Evolutionary conservation across 2,797 vertebrate species (phyloP).

Genomic region (Catostomus latipinnis): DNA sequence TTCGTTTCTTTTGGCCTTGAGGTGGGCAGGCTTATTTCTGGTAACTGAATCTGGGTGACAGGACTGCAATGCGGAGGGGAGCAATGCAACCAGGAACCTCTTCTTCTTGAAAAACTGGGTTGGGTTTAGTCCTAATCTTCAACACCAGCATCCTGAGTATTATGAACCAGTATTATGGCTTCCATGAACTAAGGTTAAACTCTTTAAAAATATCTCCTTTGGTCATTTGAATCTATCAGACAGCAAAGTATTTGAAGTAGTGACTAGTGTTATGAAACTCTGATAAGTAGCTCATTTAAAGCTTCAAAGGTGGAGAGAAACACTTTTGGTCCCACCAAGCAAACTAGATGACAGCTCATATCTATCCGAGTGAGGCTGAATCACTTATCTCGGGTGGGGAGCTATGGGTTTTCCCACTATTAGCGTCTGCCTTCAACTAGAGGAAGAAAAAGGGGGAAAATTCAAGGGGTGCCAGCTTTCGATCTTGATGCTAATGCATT

Average conservation of each 20-base stretch:
- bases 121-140: slow-evolving; percentile 33
- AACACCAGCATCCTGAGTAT: neutral
- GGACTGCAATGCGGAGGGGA: slow-evolving; percentile 29
- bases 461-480: neutral
- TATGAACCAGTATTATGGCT: neutral
- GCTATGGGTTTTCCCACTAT: neutral
- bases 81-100: slow-evolving; percentile 26
- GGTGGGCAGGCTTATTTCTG: slow-evolving; percentile 16
- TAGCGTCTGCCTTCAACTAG: neutral
- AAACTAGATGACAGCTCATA: neutral
- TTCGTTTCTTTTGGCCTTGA: slow-evolving; percentile 1
- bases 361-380: neutral
- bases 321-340: neutral
- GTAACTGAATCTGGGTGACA: slow-evolving; percentile 27
- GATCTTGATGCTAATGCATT: slow-evolving; percentile 13
- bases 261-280: neutral
- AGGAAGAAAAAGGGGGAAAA: neutral
- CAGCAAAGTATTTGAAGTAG: neutral
- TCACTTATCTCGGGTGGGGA: slow-evolving; percentile 24
- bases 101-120: slow-evolving; percentile 32
- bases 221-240: neutral
- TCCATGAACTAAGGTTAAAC: neutral
- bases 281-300: slow-evolving; percentile 10
- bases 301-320: neutral
- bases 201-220: neutral